Base-by-base conservation (phyloP, 2,113 vertebrate species). In the Elaphurus davidianus region DNA sequence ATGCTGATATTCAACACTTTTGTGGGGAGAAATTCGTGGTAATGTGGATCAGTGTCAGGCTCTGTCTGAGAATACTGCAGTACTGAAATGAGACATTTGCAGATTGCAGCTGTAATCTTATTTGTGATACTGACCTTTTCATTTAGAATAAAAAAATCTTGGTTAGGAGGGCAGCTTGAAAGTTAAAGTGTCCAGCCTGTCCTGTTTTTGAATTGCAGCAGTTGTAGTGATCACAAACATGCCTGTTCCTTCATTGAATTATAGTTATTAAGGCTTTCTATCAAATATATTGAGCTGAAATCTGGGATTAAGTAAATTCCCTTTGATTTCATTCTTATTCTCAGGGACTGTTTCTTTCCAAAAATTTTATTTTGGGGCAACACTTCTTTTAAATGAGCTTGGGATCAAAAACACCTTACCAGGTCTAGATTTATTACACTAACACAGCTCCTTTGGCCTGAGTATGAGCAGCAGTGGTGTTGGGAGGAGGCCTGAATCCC, bases 321-420 rank as follows among this genome's bases (percentile, higher is more conserved):
- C 17, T 50, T n/a, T 62, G 62, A 78, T 86, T 97, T 88, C 5
- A 87, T 71, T 93, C 40, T 93, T 86, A 78, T 2, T 95, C 33
- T 93, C 25, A 36, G 43, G 57, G 83, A 67, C 71, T 54, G 0
- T 59, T 78, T 74, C 21, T 52, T 81, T 93, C 30, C 50, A 23
- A 82, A 64, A 45, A 79, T 76, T 96, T 97, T 87, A 55, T 79
- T 94, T 81, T 27, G 57, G 43, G 27, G 11, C 13, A 81, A 7
- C 82, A 84, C 47, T 62, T 94, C 27, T 84, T 96, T 83, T 60
- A 76, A 96, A 87, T 87, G 67, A 90, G 64, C 14, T 90, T 64
- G 79, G n/a, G 52, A 7, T 81, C 89, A 23, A 90, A 60, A 83
- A 40, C 17, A 78, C 25, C 30, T 90, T n/a, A 25, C 82, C 54